Conservation (phyloP, 2,113 vertebrate genomes). For the Pantherophis guttatus region DNA sequence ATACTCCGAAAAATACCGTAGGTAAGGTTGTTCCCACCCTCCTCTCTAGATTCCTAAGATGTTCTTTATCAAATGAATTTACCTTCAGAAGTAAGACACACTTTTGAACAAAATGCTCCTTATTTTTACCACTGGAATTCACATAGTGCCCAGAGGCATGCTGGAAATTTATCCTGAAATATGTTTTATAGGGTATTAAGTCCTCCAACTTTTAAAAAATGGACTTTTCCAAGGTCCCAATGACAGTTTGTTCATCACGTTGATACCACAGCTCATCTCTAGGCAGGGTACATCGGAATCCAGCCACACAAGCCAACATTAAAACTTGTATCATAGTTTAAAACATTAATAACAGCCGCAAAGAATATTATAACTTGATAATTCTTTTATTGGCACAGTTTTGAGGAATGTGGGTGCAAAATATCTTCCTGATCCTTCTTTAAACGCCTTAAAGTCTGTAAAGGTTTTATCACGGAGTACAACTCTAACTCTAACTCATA, state of each 20-base stretch:
- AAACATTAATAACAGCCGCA: not conserved
- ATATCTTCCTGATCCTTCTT: not conserved
- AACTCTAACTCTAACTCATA: not conserved
- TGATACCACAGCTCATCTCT: not conserved
- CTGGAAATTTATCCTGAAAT: not conserved
- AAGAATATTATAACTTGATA: not conserved
- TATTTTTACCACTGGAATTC: not conserved
- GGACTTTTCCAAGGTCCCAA: not conserved
- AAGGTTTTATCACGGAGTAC: not conserved
- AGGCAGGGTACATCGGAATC: not conserved
- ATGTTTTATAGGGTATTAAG: not conserved
- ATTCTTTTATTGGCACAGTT: not conserved
- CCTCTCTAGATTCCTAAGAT: not conserved
- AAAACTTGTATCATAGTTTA: not conserved
- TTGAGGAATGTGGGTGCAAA: not conserved
- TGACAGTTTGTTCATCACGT: not conserved
- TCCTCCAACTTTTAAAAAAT: not conserved
- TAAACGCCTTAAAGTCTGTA: not conserved
- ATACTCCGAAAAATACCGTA: too few relatives aligned
- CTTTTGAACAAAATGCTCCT: not conserved
- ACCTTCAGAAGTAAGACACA: not conserved
- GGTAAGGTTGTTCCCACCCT: not conserved
- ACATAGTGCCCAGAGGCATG: not conserved
- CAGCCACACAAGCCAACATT: not conserved
- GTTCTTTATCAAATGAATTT: not conserved